phyloP scores from a whole-genome alignment of 2,888 invertebrate species.

The Rhamphomyia laevipes region DNA sequence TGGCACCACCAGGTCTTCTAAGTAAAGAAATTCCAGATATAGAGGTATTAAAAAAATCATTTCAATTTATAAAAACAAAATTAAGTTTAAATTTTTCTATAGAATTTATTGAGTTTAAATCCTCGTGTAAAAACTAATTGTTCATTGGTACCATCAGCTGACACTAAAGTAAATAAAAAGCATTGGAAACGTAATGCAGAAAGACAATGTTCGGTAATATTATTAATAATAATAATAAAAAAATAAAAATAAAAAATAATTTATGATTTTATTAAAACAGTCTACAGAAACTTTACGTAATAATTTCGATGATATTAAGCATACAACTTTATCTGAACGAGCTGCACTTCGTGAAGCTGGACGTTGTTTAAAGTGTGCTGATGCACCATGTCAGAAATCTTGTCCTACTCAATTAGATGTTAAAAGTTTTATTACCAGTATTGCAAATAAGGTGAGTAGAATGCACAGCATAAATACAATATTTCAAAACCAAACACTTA shows the following conservation, averaged over 20 bases:
- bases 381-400: slow-evolving; percentile 96
- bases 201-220: slow-evolving; percentile 69
- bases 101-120: slow-evolving; percentile 81
- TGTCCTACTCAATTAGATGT: slow-evolving; percentile 97
- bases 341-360: slow-evolving; percentile 85
- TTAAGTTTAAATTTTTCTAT: slow-evolving; percentile 27
- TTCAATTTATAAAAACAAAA: slow-evolving; percentile 14
- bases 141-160: slow-evolving; percentile 67
- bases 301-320: slow-evolving; percentile 95
- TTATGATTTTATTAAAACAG: too few relatives aligned
- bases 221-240: not conserved
- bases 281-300: slow-evolving; percentile 36
- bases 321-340: slow-evolving; percentile 91
- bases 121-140: slow-evolving; percentile 68
- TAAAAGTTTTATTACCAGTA: slow-evolving; percentile 93
- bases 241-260: not conserved
- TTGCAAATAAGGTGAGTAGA: slow-evolving; percentile 66
- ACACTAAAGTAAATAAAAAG: slow-evolving; percentile 76
- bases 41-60: slow-evolving; percentile 49
- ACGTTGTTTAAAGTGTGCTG: slow-evolving; percentile 82
- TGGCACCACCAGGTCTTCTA: slow-evolving; percentile 40
- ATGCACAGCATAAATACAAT: not conserved
- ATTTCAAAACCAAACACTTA: not conserved
- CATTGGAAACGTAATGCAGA: slow-evolving; percentile 92
- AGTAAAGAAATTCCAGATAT: slow-evolving; percentile 72